Conservation (phyloP, 2,888 invertebrate genomes). For the Adelognathus sp. region DNA sequence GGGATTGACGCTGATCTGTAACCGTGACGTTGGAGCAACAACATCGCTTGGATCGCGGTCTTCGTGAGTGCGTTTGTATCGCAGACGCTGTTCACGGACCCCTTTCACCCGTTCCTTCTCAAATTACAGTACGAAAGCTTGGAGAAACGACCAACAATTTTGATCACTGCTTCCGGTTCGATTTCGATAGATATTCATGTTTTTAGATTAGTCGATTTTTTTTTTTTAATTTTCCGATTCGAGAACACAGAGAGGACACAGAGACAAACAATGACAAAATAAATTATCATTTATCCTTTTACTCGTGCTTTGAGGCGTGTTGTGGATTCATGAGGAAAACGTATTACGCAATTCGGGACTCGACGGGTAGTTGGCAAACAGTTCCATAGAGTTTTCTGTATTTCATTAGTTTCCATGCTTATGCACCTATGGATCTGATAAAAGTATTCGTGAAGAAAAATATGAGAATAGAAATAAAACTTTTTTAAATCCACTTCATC, state of each 20-base stretch:
- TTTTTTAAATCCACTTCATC: no score
- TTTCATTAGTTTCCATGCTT: constrained; percentile 21
- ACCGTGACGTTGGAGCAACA: constrained; percentile 34
- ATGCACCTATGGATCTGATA: not conserved
- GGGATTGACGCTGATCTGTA: constrained; percentile 61
- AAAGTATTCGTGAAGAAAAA: not conserved
- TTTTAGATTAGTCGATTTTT: no score
- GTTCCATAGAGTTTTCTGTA: constrained; percentile 29
- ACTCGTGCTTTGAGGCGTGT: constrained; percentile 60
- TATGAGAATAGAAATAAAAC: not conserved
- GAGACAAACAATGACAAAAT: not conserved
- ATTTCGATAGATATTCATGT: not conserved
- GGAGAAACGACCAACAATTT: not conserved
- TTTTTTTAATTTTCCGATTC: not conserved
- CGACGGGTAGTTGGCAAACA: constrained; percentile 42
- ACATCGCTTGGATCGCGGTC: constrained; percentile 10
- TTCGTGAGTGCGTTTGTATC: no score
- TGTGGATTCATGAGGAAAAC: constrained; percentile 65
- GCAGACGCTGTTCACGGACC: constrained; percentile 68
- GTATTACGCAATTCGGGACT: constrained; percentile 55
- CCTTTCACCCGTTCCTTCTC: constrained; percentile 75
- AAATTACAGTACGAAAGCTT: not conserved
- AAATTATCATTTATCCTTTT: constrained; percentile 45
- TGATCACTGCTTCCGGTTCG: not conserved
- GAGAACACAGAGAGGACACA: not conserved